Evolutionary conservation across 2,888 invertebrate genomes (phyloP), one percentile per base, ranked within the genome.

Genomic region (Bombylius discolor): DNA sequence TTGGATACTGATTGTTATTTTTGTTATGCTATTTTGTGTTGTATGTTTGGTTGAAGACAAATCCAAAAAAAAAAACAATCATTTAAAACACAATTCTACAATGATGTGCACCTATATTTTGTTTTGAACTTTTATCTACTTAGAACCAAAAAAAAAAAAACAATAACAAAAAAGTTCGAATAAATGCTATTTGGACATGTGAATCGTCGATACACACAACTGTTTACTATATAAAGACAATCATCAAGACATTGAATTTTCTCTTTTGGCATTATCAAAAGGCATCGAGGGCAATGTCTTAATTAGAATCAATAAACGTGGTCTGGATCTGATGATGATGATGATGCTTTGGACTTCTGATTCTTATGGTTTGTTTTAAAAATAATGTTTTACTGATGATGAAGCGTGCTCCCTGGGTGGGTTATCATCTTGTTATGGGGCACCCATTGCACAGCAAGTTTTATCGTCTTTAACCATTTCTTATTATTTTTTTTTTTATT

Each of bases 301-400:
- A 57, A 57, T 57, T 57, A 57, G 54, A 55, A 55, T 57, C 57
- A 49, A 52, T 57, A 57, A 54, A 54, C 49, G 54, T 36, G 54
- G 49, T 54, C 54, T 54, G 54, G 46, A 54, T 23, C 23, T 23
- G 23, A 23, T 23, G 23, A 23, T 23, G 23, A 23, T 23, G 23
- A 23, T 23, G 23, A 23, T 23, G 23, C 23, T 23, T 23, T 23
- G 23, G 23, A 23, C 23, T 23, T 23, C 23, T 23, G 23, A 23
- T 23, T 23, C 23, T 23, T 23, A 23, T 23, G 23, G 23, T 23
- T 23, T 23, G 23, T 23, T 23, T 23, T 23, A 23, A 23, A 23
- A 23, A 23, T 23, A 23, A 51, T 44, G 51, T 9, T 11, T 31
- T 51, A 31, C 23, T 33, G 34, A 45, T 50, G 54, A 23, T 55